Base-by-base conservation (phyloP, 2,113 vertebrate genomes). In the Spermophilus dauricus region DNA sequence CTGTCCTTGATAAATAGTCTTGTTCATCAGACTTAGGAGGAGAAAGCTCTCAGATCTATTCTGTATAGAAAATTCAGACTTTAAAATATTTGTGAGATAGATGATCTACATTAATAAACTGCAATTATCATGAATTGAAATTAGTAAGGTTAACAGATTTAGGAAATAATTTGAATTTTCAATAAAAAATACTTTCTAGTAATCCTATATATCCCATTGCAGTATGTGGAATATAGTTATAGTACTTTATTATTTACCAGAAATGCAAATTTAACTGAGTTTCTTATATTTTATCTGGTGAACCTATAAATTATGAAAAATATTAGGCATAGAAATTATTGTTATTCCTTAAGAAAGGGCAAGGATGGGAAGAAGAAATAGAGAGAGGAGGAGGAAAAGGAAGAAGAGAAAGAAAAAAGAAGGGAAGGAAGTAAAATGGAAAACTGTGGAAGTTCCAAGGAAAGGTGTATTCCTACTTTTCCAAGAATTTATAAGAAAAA, bases 111-210 rank as follows among this genome's bases (percentile, higher is more conserved):
- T 72, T 92, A 92, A 77, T 85, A 34, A 90, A 88, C 12, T 91
- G 2, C 11, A 94, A 16, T 45, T 69, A 37, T 82, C 7, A 11
- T 67, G 88, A 56, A 13, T 5, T 65, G 4, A 91, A 78, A 26
- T 61, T 39, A 8, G 10, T 39, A 85, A 16, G 14, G 7, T 58
- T 92, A 4, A 18, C 5, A 94, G 7, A 39, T 85, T 78, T 67
- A 87, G 56, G 63, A 78, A 77, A 91, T 73, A 78, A 94, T 91
- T 86, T 95, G 53, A 82, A 91, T 89, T 86, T 95, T 67, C 63
- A 67, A 84, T 91, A 92, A 89, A 39, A 75, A 93, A 51, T 72
- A 72, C 30, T 90, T 77, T 81, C 86, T 51, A 95, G 37, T 72
- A 45, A 63, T 56, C 18, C 24, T 28, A 11, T 63, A 63, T 73